phyloP scores from a whole-genome alignment of 2,888 invertebrate genomes.

The Tiphia femorata region DNA sequence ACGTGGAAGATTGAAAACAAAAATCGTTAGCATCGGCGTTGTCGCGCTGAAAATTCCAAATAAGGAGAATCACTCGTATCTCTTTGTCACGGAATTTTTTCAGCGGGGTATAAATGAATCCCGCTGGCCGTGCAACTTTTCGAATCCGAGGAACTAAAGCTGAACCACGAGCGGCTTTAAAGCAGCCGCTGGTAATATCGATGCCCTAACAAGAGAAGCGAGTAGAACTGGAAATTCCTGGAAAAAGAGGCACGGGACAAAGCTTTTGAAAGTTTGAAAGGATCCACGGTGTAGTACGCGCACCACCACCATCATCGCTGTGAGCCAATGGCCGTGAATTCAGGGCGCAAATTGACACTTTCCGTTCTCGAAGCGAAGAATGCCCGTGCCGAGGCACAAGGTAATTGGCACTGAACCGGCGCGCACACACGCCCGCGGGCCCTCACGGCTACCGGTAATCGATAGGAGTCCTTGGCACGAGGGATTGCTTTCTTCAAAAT shows the following conservation, averaged over 20 bases:
- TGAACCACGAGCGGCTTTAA: too few species aligned
- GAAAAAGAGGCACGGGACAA: slow-evolving; percentile 6
- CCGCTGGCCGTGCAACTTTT: too few species aligned
- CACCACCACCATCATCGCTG: too few species aligned
- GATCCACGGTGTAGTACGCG: slow-evolving; percentile 7
- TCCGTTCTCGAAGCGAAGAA: slow-evolving; percentile 6
- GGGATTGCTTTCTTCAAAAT: not conserved
- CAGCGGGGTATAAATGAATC: too few species aligned
- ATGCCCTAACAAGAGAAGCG: not conserved
- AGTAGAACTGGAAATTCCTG: not conserved
- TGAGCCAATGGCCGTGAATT: slow-evolving; percentile 12
- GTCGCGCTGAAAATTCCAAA: too few species aligned
- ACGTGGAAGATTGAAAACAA: too few species aligned
- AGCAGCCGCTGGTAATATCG: too few species aligned
- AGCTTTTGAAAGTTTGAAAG: slow-evolving; percentile 21
- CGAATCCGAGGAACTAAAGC: too few species aligned
- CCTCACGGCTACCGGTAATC: not conserved
- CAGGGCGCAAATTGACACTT: slow-evolving; percentile 15
- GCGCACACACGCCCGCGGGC: not conserved
- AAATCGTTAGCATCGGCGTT: too few species aligned
- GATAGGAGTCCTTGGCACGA: not conserved
- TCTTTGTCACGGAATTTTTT: too few species aligned
- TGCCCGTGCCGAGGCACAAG: not conserved
- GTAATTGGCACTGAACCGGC: slow-evolving; percentile 10
- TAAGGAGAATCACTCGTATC: too few species aligned